Percentiles rank a stretch among this genome's conserved stretches.
These are phyloP conservation scores for Leuciscus waleckii DNA, from an alignment of 2,797 vertebrate species.

Conservation along the genomic window DNA sequence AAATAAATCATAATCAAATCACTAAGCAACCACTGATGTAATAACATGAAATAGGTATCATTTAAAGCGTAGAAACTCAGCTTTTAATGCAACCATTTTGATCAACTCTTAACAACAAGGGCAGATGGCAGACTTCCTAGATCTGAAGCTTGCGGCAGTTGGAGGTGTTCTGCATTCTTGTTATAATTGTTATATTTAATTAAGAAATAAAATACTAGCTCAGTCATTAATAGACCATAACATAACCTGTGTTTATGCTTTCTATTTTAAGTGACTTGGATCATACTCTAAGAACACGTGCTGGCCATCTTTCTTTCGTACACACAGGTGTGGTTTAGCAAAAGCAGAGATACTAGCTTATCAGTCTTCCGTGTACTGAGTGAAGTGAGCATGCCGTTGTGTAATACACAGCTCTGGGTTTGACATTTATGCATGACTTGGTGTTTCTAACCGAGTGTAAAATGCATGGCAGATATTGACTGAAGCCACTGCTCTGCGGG, in stretches of 20 bases:
- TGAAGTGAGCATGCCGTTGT: neutral
- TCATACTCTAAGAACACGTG: neutral
- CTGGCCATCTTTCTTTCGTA: neutral
- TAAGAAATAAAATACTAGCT: neutral
- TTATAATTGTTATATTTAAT: constrained; percentile 13
- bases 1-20: too few relatives aligned
- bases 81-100: too few relatives aligned
- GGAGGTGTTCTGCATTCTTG: constrained; percentile 26
- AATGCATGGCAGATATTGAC: neutral
- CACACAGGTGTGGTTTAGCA: neutral
- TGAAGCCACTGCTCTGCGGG: neutral
- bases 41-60: too few relatives aligned
- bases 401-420: neutral
- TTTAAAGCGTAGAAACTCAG: too few relatives aligned
- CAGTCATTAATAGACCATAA: neutral
- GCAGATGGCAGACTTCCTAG: constrained; percentile 7
- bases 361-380: neutral
- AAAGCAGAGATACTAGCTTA: neutral
- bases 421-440: constrained; percentile 22
- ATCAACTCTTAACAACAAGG: too few relatives aligned
- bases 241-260: neutral
- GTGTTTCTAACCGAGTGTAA: neutral
- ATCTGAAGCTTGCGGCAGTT: neutral
- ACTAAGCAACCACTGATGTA: too few relatives aligned
- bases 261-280: neutral